Conservation (phyloP, 2,888 invertebrate genomes). For the Tribolium freemani region DNA sequence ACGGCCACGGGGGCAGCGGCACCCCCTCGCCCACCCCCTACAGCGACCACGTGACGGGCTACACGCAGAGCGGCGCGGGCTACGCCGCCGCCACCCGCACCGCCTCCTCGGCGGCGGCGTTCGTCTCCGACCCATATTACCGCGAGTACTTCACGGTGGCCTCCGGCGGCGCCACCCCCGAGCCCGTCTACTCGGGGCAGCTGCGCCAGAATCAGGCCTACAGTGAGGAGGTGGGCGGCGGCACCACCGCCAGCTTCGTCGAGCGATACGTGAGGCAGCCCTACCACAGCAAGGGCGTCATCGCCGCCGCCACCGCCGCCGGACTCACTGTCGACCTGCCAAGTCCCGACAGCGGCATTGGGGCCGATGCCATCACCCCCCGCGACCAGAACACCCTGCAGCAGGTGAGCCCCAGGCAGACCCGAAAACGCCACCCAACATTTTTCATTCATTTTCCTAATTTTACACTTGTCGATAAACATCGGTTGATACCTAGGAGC, state of each 20-base stretch:
- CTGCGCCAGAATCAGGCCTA: constrained; percentile 72
- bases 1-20: constrained; percentile 68
- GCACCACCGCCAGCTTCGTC: constrained; percentile 76
- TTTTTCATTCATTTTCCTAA: no score
- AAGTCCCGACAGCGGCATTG: constrained; percentile 96
- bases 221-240: constrained; percentile 71
- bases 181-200: constrained; percentile 67
- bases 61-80: constrained; percentile 63
- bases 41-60: constrained; percentile 52
- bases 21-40: constrained; percentile 78
- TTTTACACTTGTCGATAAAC: no score
- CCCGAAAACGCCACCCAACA: neutral
- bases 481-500: no score
- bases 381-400: constrained; percentile 90
- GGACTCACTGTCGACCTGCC: constrained; percentile 94
- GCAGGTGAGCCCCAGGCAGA: constrained; percentile 77
- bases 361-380: constrained; percentile 93
- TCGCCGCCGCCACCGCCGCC: constrained; percentile 81
- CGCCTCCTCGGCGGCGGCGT: constrained; percentile 72
- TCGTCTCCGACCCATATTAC: constrained; percentile 81
- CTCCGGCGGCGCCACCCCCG: constrained; percentile 72
- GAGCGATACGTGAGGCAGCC: constrained; percentile 78
- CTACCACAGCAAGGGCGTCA: constrained; percentile 81
- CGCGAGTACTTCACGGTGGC: constrained; percentile 82
- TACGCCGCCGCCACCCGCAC: constrained; percentile 64